Conservation (phyloP, 2,113 vertebrate genomes). For the Physeter macrocephalus region DNA sequence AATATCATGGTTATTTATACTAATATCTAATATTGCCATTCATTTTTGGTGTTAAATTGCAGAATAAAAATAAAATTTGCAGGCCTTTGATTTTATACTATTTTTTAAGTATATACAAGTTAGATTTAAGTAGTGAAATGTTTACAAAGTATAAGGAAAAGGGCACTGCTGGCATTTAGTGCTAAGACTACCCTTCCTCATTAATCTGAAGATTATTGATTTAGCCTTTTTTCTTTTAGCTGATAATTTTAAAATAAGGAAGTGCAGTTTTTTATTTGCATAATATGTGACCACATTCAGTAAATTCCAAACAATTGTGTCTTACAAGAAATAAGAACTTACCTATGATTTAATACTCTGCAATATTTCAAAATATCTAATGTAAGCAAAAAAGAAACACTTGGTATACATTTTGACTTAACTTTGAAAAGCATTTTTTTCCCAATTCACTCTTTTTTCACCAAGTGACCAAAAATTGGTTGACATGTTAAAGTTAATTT, state of each 20-base stretch:
- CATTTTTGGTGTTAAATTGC: background rate
- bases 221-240: background rate
- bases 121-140: background rate
- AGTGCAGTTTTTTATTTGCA: background rate
- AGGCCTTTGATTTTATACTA: background rate
- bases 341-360: background rate
- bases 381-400: background rate
- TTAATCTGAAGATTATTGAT: background rate
- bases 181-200: background rate
- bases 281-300: background rate
- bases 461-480: background rate
- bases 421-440: background rate
- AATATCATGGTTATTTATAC: background rate
- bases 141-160: background rate
- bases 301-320: background rate
- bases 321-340: background rate
- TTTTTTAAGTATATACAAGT: background rate
- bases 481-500: background rate
- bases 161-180: background rate
- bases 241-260: background rate
- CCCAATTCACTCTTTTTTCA: background rate
- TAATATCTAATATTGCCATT: background rate
- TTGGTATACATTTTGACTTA: background rate
- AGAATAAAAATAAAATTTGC: background rate
- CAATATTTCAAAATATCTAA: background rate